These are phyloP conservation scores for Leptodactylus fallax DNA, from an alignment of 2,797 vertebrate genomes.

Conservation along the genomic window DNA sequence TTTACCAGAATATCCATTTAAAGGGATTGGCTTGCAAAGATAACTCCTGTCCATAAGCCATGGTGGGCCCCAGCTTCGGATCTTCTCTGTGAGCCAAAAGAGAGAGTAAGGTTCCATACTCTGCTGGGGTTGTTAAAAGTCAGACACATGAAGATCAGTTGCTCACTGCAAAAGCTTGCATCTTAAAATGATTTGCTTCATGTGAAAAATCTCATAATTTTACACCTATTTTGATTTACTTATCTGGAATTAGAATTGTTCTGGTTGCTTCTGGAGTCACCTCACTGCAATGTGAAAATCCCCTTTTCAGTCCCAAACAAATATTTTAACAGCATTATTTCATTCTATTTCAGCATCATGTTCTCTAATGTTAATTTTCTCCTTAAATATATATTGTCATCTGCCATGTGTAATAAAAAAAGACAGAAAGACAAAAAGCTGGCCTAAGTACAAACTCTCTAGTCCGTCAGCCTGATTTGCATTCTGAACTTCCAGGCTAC, in stretches of 20 bases:
- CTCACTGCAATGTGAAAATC: neutral
- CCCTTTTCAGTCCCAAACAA: neutral
- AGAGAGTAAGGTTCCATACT: no score
- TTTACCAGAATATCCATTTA: no score
- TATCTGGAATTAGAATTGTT: neutral
- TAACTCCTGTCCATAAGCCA: no score
- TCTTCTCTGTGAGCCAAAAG: no score
- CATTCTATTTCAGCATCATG: neutral
- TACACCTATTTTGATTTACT: neutral
- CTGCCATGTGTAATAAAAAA: constrained; percentile 10
- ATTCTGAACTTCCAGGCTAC: constrained; percentile 1
- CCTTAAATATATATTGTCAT: neutral
- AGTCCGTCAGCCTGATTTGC: neutral
- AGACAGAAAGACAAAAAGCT: neutral
- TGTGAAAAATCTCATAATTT: no score
- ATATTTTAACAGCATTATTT: neutral
- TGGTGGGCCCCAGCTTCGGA: no score
- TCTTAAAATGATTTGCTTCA: no score
- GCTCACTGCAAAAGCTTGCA: no score
- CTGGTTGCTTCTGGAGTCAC: neutral
- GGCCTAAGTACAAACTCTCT: neutral
- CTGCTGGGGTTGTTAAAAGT: neutral
- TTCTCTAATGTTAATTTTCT: neutral
- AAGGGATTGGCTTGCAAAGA: no score
- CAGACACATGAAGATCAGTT: neutral